Conservation (phyloP, 2,797 vertebrate genomes). For the Syngnathus rostellatus region DNA sequence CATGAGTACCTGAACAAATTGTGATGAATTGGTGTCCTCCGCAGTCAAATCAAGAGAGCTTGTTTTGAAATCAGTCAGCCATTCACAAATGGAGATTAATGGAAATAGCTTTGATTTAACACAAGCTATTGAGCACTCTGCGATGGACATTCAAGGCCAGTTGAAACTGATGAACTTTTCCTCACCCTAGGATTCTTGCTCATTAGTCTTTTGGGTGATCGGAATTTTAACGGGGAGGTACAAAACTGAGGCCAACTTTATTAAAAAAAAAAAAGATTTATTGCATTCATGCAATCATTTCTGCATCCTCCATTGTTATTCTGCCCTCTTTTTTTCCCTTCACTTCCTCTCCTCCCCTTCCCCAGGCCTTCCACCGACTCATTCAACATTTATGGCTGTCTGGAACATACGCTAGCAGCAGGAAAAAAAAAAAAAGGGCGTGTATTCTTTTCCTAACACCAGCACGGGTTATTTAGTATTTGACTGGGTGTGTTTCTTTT, state of each 20-base stretch:
- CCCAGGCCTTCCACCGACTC: conserved; percentile 28
- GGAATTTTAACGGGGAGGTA: conserved; percentile 17
- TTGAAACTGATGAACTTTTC: conserved; percentile 23
- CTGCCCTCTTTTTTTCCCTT: conserved; percentile 4
- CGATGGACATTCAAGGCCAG: conserved; percentile 21
- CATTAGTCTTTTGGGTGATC: conserved; percentile 9
- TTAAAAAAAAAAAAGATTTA: neutral
- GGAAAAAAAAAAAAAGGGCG: conserved; percentile 34
- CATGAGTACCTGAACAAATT: conserved; percentile 35
- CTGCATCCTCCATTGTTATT: neutral
- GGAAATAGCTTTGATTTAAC: conserved; percentile 49
- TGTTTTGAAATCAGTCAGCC: conserved; percentile 26
- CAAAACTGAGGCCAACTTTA: conserved; percentile 25
- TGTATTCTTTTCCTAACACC: conserved; percentile 27
- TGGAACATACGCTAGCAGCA: conserved; percentile 42
- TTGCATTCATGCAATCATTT: conserved; percentile 10
- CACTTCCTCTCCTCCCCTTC: conserved; percentile 6
- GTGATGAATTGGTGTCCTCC: conserved; percentile 34
- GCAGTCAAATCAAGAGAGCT: conserved; percentile 25
- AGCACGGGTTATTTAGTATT: conserved; percentile 27
- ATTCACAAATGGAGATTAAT: conserved; percentile 36
- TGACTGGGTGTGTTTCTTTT: conserved; percentile 21
- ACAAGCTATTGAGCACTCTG: conserved; percentile 28
- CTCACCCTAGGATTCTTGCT: neutral
- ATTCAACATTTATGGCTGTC: conserved; percentile 53